phyloP scores from a whole-genome alignment of 2,888 invertebrate genomes.

The Drosophila vallismaia region DNA sequence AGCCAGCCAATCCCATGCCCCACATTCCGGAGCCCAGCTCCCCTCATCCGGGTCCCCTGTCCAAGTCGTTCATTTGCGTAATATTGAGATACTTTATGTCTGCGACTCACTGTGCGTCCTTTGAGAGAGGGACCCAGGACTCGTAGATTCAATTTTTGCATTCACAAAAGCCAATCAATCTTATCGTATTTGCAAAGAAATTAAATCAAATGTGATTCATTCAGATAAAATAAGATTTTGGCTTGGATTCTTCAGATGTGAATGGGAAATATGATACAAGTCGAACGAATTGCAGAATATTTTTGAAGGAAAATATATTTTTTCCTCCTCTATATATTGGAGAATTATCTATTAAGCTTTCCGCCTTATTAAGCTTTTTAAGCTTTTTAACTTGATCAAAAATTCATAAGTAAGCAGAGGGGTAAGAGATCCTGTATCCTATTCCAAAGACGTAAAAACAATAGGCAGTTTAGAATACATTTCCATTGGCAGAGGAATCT shows the following conservation, averaged over 20 bases:
- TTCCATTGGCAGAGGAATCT: slow-evolving; percentile 15
- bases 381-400: background rate
- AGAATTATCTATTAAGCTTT: background rate
- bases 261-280: background rate
- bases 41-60: background rate
- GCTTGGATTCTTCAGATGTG: background rate
- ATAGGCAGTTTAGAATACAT: background rate
- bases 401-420: background rate
- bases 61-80: slow-evolving; percentile 42
- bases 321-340: background rate
- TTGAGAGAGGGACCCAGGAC: slow-evolving; percentile 26
- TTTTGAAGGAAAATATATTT: background rate
- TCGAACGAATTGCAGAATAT: background rate
- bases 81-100: slow-evolving; percentile 36
- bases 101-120: slow-evolving; percentile 3
- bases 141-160: slow-evolving; percentile 33
- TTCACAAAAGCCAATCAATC: slow-evolving; percentile 29
- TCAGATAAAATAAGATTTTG: slow-evolving; percentile 14
- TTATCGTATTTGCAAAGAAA: slow-evolving; percentile 22
- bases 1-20: slow-evolving; percentile 22
- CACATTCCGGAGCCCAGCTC: background rate
- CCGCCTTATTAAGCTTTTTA: background rate
- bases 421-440: background rate
- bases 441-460: too few species aligned
- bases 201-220: slow-evolving; percentile 36